Evolutionary conservation across 2,113 vertebrate species (phyloP).

Genomic region (Myrmophylax atrothorax): DNA sequence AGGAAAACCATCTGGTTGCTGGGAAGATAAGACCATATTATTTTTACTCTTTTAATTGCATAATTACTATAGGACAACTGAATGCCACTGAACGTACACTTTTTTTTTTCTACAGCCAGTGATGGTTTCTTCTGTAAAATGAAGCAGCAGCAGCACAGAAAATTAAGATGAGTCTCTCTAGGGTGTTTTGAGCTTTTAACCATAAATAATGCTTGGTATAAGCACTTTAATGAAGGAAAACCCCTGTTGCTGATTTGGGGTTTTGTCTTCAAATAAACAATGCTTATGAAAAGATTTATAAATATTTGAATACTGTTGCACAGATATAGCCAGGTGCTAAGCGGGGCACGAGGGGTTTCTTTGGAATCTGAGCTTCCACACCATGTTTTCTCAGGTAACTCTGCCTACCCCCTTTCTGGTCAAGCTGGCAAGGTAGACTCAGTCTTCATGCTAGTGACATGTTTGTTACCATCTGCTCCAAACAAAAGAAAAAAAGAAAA

Average conservation of each 20-base stretch:
- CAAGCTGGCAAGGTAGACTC: neutral
- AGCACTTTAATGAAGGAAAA: neutral
- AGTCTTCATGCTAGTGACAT: neutral
- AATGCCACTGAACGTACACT: neutral
- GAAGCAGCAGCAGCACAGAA: neutral
- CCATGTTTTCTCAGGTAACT: neutral
- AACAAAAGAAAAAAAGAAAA: neutral
- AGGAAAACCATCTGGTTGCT: neutral
- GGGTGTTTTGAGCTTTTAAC: neutral
- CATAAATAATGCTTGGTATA: neutral
- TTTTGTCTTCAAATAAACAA: neutral
- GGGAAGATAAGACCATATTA: neutral
- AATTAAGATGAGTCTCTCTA: neutral
- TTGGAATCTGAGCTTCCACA: neutral
- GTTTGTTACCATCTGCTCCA: neutral
- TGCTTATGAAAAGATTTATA: neutral
- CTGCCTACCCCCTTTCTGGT: neutral
- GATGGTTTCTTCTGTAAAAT: neutral
- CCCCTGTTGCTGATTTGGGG: neutral
- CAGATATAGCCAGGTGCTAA: neutral
- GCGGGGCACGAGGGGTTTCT: neutral
- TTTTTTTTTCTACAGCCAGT: neutral
- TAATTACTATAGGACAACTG: neutral
- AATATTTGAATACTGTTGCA: neutral
- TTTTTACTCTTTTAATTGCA: neutral